Evolutionary conservation across 1,140 invertebrate species (phyloP), one percentile per base, ranked within the genome.

Genomic region (Drosophila pseudoobscura): DNA sequence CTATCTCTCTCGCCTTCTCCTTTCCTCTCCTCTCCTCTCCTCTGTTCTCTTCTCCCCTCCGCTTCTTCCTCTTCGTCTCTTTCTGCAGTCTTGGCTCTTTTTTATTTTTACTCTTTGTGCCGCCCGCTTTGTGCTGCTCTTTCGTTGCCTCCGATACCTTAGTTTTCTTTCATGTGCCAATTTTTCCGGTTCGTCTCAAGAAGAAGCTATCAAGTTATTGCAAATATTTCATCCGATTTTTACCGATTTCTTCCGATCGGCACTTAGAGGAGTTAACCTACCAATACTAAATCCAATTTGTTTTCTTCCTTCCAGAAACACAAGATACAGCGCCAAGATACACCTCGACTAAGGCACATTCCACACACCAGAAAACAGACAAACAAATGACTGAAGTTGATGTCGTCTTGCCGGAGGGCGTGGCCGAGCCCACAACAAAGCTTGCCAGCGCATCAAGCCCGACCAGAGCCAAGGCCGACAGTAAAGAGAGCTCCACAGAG

Each of bases 311-410:
- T 70, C 15, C 75, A 78, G 61, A 65, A 73, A 61, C 47, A 73
- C 22, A 44, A 50, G 35, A 13, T 5, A 24, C 44, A 71, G 31
- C 29, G 31, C 51, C 35, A 68, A 71, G 44, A 78, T 54, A 35
- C 52, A 85, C 51, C 52, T 54, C 60, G 55, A 74, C 58, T 73
- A 45, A 55, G 76, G 50, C 62, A 88, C 82, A 87, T 87, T 87
- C 82, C 83, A 87, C 62, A 61, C 57, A 68, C 63, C 59, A 71
- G 43, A 62, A 45, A 49, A 60, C 57, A 49, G 56, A 72, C 73
- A 75, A 73, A 73, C 89, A 89, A 90, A 91, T 91, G 89, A 91
- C 89, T 87, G 89, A 91, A 84, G 89, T 91, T 68, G 89, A 91
- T 87, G 89, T 87, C 75, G 87, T 80, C 60, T 85, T 91, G 82